Conservation (phyloP, 1,140 invertebrate genomes). For the Drosophila arawakana region DNA sequence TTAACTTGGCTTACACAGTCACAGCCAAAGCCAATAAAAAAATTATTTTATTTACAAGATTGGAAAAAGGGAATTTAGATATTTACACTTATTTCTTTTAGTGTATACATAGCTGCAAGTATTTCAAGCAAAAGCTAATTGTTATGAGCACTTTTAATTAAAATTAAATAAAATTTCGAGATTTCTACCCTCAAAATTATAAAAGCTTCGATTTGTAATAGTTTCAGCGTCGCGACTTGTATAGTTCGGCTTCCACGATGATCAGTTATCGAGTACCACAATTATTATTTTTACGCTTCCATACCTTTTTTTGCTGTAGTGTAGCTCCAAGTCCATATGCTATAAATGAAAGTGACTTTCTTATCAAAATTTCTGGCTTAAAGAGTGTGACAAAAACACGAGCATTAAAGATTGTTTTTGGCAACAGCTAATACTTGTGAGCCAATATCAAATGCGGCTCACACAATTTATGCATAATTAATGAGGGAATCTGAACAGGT, state of each 20-base stretch:
- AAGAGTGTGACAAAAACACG: constrained; percentile 1
- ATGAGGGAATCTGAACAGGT: constrained; percentile 78
- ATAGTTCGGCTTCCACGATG: too few relatives aligned
- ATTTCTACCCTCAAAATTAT: too few relatives aligned
- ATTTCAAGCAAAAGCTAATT: too few relatives aligned
- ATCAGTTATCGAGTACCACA: too few relatives aligned
- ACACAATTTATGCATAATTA: constrained; percentile 74
- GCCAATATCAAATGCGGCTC: constrained; percentile 36
- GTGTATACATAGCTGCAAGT: too few relatives aligned
- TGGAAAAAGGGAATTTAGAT: too few relatives aligned
- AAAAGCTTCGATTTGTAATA: too few relatives aligned
- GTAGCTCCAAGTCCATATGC: not conserved
- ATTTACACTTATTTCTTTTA: too few relatives aligned
- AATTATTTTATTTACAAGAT: constrained; percentile 5
- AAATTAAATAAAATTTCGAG: too few relatives aligned
- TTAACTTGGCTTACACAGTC: not conserved
- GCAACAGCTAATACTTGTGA: not conserved
- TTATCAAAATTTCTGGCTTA: constrained; percentile 18
- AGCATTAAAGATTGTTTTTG: constrained; percentile 32
- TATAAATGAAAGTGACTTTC: constrained; percentile 3
- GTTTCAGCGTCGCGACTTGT: too few relatives aligned
- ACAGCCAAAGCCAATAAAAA: not conserved
- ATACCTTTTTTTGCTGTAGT: not conserved
- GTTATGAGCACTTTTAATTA: too few relatives aligned
- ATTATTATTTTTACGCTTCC: not conserved